Base-by-base conservation (phyloP, 2,113 vertebrate species). In the Todiramphus saurophagus region DNA sequence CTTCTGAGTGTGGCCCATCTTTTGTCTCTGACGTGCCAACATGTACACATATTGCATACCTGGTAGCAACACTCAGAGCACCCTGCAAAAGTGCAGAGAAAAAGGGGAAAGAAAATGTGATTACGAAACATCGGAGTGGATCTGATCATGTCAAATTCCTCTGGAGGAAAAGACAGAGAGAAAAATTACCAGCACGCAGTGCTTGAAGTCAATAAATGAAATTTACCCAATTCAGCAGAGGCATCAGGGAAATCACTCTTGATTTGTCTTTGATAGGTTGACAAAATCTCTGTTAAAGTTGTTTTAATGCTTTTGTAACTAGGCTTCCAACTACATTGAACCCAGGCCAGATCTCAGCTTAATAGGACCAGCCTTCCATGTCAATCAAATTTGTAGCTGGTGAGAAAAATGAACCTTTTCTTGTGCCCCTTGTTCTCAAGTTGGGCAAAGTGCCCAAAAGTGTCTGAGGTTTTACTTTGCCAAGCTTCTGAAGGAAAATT, bases 121-220 rank as follows among this genome's bases (percentile, higher is more conserved):
- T 92, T 94, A 93, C 69, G 69, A 93, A 67, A 79, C 56, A 78
- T 89, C 86, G 89, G 82, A 89, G 39, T 75, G 88, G 91, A 96
- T 95, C 85, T 94, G 94, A 95, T 87, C 87, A 81, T 92, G 89
- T 96, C 95, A 96, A 96, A 94, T 93, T 96, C 80, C 81, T 97
- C 95, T 69, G 82, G 90, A 95, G 93, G 72, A 75, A 92, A 87
- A 89, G 87, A 82, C 58, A 75, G 74, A 79, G 79, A 90, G 87
- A 94, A 97, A 97, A 96, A 96, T 93, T 92, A 89, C 93, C 91
- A 89, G 91, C 78, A 90, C 86, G 2, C 53, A 77, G 87, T 35
- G 67, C 95, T 98, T 89, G 82, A 89, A 96, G 95, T 97, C 96
- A 95, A 87, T 97, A 97, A 97, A 96, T 85, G 93, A 95, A 97